Percentiles rank a stretch among this genome's conserved stretches.
phyloP scores from a whole-genome alignment of 2,888 invertebrate species.

The Phania funesta region DNA sequence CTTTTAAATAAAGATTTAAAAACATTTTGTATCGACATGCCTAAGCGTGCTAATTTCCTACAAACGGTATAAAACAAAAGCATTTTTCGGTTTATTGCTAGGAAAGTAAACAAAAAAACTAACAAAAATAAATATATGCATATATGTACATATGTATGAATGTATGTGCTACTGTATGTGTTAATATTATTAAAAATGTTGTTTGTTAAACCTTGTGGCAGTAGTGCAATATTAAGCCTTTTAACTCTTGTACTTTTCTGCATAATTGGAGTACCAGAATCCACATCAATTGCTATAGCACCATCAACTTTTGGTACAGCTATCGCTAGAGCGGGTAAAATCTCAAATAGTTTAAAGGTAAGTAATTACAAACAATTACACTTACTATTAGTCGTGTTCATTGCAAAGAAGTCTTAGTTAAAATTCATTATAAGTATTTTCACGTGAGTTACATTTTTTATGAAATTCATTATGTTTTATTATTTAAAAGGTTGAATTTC shows the following conservation, averaged over 20 bases:
- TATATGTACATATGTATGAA: background rate
- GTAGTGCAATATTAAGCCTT: slow-evolving; percentile 16
- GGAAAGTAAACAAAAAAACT: background rate
- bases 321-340: slow-evolving; percentile 79
- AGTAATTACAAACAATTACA: slow-evolving; percentile 65
- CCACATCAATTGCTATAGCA: slow-evolving; percentile 77
- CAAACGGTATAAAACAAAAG: background rate
- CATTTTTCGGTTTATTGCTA: background rate
- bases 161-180: background rate
- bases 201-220: slow-evolving; percentile 41
- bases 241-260: slow-evolving; percentile 52
- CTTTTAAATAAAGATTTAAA: background rate
- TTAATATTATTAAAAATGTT: slow-evolving; percentile 41
- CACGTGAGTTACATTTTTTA: too few relatives aligned
- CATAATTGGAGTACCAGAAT: slow-evolving; percentile 64
- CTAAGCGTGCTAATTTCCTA: background rate
- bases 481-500: too few relatives aligned
- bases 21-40: background rate
- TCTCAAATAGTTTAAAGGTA: slow-evolving; percentile 80
- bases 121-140: background rate
- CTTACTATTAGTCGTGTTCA: background rate
- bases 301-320: slow-evolving; percentile 80
- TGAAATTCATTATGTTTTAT: too few relatives aligned
- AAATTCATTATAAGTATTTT: too few relatives aligned
- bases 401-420: too few relatives aligned